A percentile compares a stretch with the other conserved stretches of the same genome.
These are phyloP conservation scores for Otis tarda DNA, from an alignment of 2,113 vertebrate genomes.

Conservation along the genomic window DNA sequence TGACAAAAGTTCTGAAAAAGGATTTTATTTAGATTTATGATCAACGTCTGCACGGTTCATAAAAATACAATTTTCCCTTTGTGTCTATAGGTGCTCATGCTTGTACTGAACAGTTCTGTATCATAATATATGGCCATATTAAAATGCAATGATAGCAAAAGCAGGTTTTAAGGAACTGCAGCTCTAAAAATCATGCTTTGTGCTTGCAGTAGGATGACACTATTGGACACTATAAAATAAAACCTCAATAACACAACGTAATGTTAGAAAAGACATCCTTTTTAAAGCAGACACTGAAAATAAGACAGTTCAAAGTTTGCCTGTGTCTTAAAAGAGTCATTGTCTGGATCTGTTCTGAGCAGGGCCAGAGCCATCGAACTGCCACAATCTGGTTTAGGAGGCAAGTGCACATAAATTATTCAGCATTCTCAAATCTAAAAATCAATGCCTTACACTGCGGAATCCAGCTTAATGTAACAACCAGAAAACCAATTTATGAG, in stretches of 20 bases:
- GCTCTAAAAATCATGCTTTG: background rate
- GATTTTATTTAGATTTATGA: conserved; percentile 6
- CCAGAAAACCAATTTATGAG: background rate
- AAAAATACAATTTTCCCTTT: background rate
- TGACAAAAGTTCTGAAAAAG: background rate
- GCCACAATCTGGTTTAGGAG: background rate
- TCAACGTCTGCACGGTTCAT: background rate
- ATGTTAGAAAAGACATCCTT: background rate
- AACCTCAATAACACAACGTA: background rate
- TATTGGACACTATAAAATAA: background rate
- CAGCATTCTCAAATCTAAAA: conserved; percentile 20
- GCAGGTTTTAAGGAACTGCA: background rate
- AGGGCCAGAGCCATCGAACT: background rate
- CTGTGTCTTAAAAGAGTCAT: background rate
- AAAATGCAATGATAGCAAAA: background rate
- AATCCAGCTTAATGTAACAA: conserved; percentile 23
- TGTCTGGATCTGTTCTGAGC: background rate
- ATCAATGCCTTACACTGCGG: background rate
- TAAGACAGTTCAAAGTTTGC: background rate
- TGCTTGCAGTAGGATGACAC: background rate
- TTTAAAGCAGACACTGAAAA: background rate
- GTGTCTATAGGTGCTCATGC: background rate
- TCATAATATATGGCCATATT: background rate
- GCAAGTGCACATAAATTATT: conserved; percentile 26
- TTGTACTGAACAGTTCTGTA: background rate